Base-by-base conservation (phyloP, 2,113 vertebrate species). In the Amphiprion ocellaris region DNA sequence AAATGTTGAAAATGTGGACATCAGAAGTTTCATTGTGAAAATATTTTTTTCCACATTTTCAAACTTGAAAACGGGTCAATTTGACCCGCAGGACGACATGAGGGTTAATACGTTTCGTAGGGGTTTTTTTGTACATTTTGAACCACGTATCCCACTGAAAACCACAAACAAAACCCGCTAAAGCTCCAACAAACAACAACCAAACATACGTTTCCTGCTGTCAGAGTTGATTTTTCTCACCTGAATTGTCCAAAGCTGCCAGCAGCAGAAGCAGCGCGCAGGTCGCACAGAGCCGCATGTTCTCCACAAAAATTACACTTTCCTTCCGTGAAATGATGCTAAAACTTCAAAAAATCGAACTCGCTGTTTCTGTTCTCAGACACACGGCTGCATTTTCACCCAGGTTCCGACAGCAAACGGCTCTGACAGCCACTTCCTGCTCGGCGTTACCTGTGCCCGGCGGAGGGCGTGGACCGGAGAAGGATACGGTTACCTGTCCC, bases 381-480 rank as follows among this genome's bases (percentile, higher is more conserved):
- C 4, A 16, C 56, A 19, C 63, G 2, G 50, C 30, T 16, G 64
- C 88, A 88, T 89, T 77, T 81, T 61, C 73, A 8, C 24, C 53
- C 56, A 21, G 71, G 30, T 77, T 68, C 12, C 30, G 75, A 41
- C 30, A 59, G 30, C 74, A 41, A 30, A 75, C 21, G 56, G 49
- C 75, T 59, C 10, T 83, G 85, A 81, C 79, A 83, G 69, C 7
- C 33, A 93, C 93, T 95, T 95, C 94, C 94, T 93, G 89, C 69
- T 92, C 68, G 8, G 12, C 49, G 4, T 39, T 84, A 87, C 83
- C 84, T 89, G 88, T 23, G 80, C 65, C 65, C 67, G 4, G 78
- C 5, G 46, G 86, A 90, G 90, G 94, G 92, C 92, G 94, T 94
- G 91, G 87, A 3, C 52, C 8, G 33, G 33, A 81, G 59, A 33